phyloP scores from a whole-genome alignment of 1,140 invertebrate genomes.

The Tetragonula clypearis region DNA sequence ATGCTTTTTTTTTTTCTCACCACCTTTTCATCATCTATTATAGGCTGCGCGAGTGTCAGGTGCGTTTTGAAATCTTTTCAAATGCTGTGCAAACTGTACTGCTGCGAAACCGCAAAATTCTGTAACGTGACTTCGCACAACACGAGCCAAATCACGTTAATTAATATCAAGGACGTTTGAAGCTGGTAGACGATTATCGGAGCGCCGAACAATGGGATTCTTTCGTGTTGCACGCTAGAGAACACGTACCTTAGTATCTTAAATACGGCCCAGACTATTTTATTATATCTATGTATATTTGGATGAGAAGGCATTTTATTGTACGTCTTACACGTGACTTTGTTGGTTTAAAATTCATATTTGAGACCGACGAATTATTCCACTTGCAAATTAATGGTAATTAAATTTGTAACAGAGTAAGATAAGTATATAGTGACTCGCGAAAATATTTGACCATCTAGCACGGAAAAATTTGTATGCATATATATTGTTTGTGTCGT shows the following conservation, averaged over 20 bases:
- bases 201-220: background rate
- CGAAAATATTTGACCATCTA: no score
- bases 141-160: background rate
- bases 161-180: slow-evolving; percentile 14
- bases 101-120: background rate
- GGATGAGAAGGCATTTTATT: background rate
- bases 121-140: background rate
- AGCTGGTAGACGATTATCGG: background rate
- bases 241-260: slow-evolving; percentile 14
- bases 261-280: slow-evolving; percentile 1
- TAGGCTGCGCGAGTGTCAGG: slow-evolving; percentile 25
- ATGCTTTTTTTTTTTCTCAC: slow-evolving; percentile 44
- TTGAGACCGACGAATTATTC: no score
- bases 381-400: no score
- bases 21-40: slow-evolving; percentile 34
- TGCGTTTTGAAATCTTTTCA: slow-evolving; percentile 31
- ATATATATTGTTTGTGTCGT: no score
- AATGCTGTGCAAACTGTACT: background rate
- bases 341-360: background rate
- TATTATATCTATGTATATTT: background rate
- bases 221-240: slow-evolving; percentile 47
- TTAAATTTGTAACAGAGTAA: no score
- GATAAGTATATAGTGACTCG: no score
- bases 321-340: background rate
- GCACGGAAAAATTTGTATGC: no score